Conservation (phyloP, 2,797 vertebrate species). For the Lithobates sylvaticus region DNA sequence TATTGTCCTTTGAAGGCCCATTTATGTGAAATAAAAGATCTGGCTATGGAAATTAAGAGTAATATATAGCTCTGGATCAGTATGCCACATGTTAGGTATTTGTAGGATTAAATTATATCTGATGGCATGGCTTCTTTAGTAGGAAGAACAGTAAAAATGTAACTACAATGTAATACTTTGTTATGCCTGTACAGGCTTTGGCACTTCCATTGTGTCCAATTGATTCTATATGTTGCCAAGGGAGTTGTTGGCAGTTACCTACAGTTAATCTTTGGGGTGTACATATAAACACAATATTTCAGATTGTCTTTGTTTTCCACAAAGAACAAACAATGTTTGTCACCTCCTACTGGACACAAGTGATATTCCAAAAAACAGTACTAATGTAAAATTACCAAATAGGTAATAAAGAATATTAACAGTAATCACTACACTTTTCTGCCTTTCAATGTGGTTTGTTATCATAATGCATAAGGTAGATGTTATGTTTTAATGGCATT, state of each 20-base stretch:
- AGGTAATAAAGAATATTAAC: not conserved
- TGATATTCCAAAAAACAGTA: not conserved
- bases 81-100: constrained; percentile 3
- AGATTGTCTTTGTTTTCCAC: not conserved
- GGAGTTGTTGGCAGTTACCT: not conserved
- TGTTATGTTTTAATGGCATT: not conserved
- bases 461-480: not conserved
- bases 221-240: not conserved
- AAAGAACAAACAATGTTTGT: not conserved
- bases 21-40: constrained; percentile 14
- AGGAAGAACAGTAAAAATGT: not conserved
- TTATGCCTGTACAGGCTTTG: not conserved
- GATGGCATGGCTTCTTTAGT: not conserved
- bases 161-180: not conserved
- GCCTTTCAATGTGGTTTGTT: not conserved
- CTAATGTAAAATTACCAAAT: not conserved
- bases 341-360: not conserved
- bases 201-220: not conserved
- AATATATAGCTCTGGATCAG: constrained; percentile 15
- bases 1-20: constrained; percentile 38
- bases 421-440: not conserved
- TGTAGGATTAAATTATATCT: not conserved
- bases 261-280: not conserved
- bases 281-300: not conserved
- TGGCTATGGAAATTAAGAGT: constrained; percentile 27